These are phyloP conservation scores for Radopholus similis DNA, from an alignment of 1,140 invertebrate genomes.

Conservation along the genomic window DNA sequence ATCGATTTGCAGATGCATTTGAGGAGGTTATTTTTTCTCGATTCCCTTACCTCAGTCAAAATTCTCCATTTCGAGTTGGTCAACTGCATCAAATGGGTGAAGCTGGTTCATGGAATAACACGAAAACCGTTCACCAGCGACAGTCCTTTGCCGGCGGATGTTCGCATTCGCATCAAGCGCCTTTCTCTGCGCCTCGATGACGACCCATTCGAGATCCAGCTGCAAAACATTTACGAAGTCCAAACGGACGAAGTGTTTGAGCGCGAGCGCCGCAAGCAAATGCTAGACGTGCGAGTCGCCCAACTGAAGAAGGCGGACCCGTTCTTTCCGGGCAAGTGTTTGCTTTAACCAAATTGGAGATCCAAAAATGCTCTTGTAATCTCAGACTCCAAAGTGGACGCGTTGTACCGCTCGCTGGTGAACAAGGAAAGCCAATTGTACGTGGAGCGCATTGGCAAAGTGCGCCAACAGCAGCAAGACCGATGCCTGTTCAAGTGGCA, in stretches of 20 bases:
- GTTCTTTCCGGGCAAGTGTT: constrained; percentile 72
- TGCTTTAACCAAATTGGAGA: not conserved
- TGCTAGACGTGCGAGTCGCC: constrained; percentile 80
- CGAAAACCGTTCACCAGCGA: constrained; percentile 69
- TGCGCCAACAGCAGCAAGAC: constrained; percentile 64
- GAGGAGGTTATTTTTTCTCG: constrained; percentile 70
- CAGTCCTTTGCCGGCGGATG: constrained; percentile 75
- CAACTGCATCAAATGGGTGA: constrained; percentile 86
- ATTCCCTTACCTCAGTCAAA: not conserved
- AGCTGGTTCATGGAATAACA: constrained; percentile 71
- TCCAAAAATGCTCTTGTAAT: constrained; percentile 7
- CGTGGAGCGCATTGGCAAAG: constrained; percentile 78
- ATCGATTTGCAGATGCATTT: constrained; percentile 85
- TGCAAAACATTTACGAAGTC: constrained; percentile 90
- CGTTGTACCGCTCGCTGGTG: constrained; percentile 77
- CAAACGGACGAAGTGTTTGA: constrained; percentile 93
- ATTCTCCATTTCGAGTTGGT: constrained; percentile 61
- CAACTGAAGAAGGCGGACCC: constrained; percentile 76
- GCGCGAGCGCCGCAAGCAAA: constrained; percentile 80
- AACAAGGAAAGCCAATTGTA: constrained; percentile 91
- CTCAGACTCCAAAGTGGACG: constrained; percentile 70
- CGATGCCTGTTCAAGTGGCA: constrained; percentile 74
- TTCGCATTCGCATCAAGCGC: constrained; percentile 65
- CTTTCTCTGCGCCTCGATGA: constrained; percentile 84
- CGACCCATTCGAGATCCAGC: constrained; percentile 93